Percentiles rank a stretch among this genome's conserved stretches.
Evolutionary conservation across 2,797 vertebrate species (phyloP).

Genomic region (Lophotriccus pileatus): DNA sequence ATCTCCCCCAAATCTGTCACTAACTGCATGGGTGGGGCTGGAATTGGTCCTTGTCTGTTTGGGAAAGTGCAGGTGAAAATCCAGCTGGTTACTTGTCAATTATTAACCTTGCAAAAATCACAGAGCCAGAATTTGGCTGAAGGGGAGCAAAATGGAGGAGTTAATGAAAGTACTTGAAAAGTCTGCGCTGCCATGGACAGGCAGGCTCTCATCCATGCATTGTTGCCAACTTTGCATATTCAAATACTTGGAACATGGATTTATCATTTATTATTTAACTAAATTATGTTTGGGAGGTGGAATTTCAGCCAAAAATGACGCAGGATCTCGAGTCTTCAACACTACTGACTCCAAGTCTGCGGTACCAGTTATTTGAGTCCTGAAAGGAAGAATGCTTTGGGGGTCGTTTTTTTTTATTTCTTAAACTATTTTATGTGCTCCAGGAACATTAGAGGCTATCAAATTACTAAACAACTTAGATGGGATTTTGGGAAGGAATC

Average conservation of each 20-base stretch:
- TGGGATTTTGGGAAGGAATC: background rate
- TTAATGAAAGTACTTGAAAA: background rate
- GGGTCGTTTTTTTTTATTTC: background rate
- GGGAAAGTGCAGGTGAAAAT: background rate
- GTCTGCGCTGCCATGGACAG: no score
- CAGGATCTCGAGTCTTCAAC: background rate
- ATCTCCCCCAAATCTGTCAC: rapidly evolving
- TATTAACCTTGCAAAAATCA: background rate
- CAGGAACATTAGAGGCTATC: background rate
- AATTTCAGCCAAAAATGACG: background rate
- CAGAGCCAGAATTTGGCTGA: background rate
- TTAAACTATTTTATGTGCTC: background rate
- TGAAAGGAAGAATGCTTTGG: background rate
- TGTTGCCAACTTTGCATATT: background rate
- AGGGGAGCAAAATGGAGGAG: background rate
- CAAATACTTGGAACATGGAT: background rate
- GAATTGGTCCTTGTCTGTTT: background rate
- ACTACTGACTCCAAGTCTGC: background rate
- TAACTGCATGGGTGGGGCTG: background rate
- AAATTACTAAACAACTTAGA: background rate
- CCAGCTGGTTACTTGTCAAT: background rate
- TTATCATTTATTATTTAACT: background rate
- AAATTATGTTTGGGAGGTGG: background rate
- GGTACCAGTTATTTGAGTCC: background rate
- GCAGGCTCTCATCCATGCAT: background rate